phyloP scores from a whole-genome alignment of 2,797 vertebrate species.

The Gambusia yucatana region DNA sequence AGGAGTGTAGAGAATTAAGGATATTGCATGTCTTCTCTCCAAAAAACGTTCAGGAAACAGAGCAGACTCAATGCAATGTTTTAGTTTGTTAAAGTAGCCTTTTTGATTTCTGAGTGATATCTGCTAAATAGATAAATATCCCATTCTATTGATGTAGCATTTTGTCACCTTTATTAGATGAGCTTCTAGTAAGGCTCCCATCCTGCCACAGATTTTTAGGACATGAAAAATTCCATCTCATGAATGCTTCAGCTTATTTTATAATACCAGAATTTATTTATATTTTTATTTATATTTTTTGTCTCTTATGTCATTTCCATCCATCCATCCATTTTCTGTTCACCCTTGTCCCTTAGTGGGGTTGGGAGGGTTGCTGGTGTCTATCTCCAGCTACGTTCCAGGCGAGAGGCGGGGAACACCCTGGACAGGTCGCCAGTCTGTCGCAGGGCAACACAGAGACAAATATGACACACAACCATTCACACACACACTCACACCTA shows the following conservation, averaged over 20 bases:
- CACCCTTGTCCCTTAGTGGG: no score
- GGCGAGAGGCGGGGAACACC: no score
- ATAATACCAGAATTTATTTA: not conserved
- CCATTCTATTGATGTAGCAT: not conserved
- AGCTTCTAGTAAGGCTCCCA: not conserved
- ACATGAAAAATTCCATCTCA: not conserved
- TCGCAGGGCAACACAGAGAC: no score
- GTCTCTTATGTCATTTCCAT: not conserved
- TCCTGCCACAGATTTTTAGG: not conserved
- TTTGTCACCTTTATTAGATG: not conserved
- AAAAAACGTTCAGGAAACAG: not conserved
- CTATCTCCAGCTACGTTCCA: no score
- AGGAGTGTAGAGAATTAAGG: not conserved
- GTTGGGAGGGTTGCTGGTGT: no score
- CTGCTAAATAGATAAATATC: not conserved
- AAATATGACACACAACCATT: no score
- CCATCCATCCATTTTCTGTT: no score
- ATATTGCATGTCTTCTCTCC: no score
- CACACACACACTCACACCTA: no score
- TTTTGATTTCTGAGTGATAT: not conserved
- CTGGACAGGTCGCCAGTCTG: no score
- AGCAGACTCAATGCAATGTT: not conserved
- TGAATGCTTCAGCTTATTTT: not conserved
- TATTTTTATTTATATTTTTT: not conserved
- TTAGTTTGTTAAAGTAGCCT: not conserved